Conservation (phyloP, 2,113 vertebrate genomes). For the Tylochromis polylepis region DNA sequence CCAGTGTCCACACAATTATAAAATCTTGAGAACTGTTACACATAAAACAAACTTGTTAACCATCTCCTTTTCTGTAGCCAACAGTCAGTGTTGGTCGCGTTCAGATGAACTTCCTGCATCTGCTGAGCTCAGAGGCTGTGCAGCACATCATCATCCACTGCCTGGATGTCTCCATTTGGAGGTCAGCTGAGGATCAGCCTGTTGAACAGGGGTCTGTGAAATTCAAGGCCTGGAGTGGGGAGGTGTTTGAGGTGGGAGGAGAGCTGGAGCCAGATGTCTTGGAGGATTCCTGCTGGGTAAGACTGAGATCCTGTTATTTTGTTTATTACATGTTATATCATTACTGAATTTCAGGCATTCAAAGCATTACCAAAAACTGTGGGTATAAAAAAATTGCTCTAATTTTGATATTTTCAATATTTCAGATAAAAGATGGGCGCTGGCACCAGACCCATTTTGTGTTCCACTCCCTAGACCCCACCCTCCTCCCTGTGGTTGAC, state of each 20-base stretch:
- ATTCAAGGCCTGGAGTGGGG: conserved; percentile 89
- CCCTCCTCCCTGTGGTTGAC: conserved; percentile 85
- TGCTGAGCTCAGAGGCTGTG: conserved; percentile 89
- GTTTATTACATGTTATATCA: background rate
- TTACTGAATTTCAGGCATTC: background rate
- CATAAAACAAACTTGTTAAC: background rate
- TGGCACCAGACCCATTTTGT: conserved; percentile 91
- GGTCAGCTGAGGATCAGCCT: conserved; percentile 51
- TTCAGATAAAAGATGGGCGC: conserved; percentile 86
- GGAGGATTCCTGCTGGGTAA: conserved; percentile 89
- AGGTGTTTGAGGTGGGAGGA: conserved; percentile 79
- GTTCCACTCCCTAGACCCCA: conserved; percentile 85
- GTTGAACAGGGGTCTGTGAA: conserved; percentile 70
- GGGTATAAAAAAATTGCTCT: background rate
- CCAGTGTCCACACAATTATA: background rate
- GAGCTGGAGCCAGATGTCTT: conserved; percentile 83
- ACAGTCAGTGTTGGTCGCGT: conserved; percentile 82
- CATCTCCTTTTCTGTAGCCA: conserved; percentile 67
- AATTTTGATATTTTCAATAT: background rate
- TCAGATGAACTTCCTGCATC: conserved; percentile 96
- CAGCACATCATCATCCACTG: conserved; percentile 95
- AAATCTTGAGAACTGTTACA: background rate
- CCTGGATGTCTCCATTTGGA: conserved; percentile 85
- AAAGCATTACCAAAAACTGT: background rate
- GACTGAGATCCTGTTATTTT: background rate